Percentiles rank a stretch among this genome's conserved stretches.
phyloP scores from a whole-genome alignment of 2,113 vertebrate genomes.

The Loxodonta africana region DNA sequence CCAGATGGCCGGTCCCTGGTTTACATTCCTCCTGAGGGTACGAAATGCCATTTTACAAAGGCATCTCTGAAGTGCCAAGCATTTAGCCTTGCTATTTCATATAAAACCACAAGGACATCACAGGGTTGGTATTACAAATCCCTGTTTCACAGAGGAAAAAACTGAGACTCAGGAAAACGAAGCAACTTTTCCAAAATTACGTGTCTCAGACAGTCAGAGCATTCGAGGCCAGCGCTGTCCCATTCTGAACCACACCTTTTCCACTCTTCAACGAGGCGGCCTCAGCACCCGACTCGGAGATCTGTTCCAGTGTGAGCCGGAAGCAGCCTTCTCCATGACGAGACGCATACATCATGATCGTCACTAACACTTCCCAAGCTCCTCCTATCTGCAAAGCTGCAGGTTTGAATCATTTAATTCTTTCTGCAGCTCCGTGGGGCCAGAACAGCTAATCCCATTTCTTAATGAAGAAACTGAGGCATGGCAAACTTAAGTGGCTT shows the following conservation, averaged over 20 bases:
- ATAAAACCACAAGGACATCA: neutral
- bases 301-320: rapidly evolving
- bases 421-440: neutral
- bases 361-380: neutral
- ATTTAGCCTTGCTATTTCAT: neutral
- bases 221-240: no score
- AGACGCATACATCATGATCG: no score
- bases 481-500: neutral
- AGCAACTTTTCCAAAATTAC: neutral
- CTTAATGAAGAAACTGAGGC: neutral
- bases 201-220: neutral
- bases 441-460: neutral
- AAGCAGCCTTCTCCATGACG: neutral
- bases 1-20: neutral
- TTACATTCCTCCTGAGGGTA: neutral
- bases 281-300: neutral
- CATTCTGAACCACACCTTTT: neutral
- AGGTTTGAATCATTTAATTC: neutral
- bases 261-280: rapidly evolving
- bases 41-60: constrained; percentile 32
- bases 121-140: neutral
- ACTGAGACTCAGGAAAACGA: neutral
- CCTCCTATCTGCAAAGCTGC: rapidly evolving
- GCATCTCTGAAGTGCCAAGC: neutral
- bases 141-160: neutral